Evolutionary conservation across 2,888 invertebrate genomes (phyloP).

Genomic region (Drosophila quinaria): DNA sequence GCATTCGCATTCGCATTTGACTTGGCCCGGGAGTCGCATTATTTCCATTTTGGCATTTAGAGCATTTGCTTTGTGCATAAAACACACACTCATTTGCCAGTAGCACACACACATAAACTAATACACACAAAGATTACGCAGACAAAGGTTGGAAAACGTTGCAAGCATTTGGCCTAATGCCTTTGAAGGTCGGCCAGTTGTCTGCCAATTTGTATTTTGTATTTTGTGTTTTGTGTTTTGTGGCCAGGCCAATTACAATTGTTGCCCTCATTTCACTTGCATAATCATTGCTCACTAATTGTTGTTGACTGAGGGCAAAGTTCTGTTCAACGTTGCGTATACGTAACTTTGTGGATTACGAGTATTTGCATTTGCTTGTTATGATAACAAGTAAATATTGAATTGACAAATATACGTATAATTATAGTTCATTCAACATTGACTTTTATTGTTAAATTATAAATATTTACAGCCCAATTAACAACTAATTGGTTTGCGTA

Average conservation of each 20-base stretch:
- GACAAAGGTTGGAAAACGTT: slow-evolving; percentile 16
- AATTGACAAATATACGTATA: neutral
- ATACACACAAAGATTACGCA: slow-evolving; percentile 18
- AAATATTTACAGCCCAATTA: slow-evolving; percentile 27
- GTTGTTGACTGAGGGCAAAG: slow-evolving; percentile 54
- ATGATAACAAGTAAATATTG: slow-evolving; percentile 31
- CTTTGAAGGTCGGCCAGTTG: slow-evolving; percentile 54
- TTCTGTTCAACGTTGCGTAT: slow-evolving; percentile 33
- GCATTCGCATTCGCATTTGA: slow-evolving; percentile 45
- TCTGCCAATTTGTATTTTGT: slow-evolving; percentile 54
- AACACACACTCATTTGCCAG: slow-evolving; percentile 33
- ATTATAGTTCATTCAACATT: neutral
- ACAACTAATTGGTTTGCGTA: slow-evolving; percentile 27
- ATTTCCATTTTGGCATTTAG: slow-evolving; percentile 44
- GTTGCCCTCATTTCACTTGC: slow-evolving; percentile 62
- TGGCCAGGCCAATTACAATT: slow-evolving; percentile 39
- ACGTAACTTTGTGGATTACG: slow-evolving; percentile 15
- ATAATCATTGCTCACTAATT: slow-evolving; percentile 69
- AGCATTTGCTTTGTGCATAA: slow-evolving; percentile 65
- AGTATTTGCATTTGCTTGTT: slow-evolving; percentile 22
- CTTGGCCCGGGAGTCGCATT: slow-evolving; percentile 26
- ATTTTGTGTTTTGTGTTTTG: slow-evolving; percentile 46
- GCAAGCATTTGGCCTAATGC: slow-evolving; percentile 57
- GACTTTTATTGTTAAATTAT: neutral
- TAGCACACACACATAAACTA: slow-evolving; percentile 6